Base-by-base conservation (phyloP, 2,797 vertebrate species). In the Rallus crepitans region DNA sequence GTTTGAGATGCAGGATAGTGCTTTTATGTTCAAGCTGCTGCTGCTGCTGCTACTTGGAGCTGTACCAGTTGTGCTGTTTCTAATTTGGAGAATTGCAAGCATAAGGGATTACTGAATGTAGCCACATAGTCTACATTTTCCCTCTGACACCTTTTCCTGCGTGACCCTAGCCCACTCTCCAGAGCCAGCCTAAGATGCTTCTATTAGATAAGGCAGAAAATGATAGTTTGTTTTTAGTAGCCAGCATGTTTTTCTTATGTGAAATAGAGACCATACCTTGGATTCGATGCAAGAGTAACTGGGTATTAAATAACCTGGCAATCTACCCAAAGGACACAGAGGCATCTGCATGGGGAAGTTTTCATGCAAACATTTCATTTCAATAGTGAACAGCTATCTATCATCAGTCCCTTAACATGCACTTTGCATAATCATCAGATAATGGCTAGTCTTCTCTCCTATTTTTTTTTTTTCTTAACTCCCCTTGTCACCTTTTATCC, bases 301-400 rank as follows among this genome's bases (percentile, higher is more conserved):
- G 89, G 72, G 63, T 70, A 72, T 88, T 82, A 86, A 94, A 93
- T 55, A 95, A 90, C 31, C 40, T 86, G 53, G 69, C 60, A 92
- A 72, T 4, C 12, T 48, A 84, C 57, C 12, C 52, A 70, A 95
- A 94, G 68, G 71, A 65, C 81, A 81, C 27, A 64, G 65, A 66
- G 30, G 47, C 16, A 89, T 61, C 42, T 45, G 11, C 52, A 76
- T 9, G 19, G 31, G 61, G 64, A 90, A 80, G 47, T 28, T 79
- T 92, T 88, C 68, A 87, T 79, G 28, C 40, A 90, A 94, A 88
- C 12, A 19, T 61, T 95, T 86, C 12, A 81, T 93, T 96, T 53
- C 5, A 10, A 24, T 6, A 60, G 27, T 35, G 57, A 78, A 63
- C 24, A 48, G 28, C 37, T 69, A 50, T 37, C 37, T 69, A 50